These are phyloP conservation scores for Lymantria monacha DNA, from an alignment of 2,888 invertebrate genomes.

Conservation along the genomic window DNA sequence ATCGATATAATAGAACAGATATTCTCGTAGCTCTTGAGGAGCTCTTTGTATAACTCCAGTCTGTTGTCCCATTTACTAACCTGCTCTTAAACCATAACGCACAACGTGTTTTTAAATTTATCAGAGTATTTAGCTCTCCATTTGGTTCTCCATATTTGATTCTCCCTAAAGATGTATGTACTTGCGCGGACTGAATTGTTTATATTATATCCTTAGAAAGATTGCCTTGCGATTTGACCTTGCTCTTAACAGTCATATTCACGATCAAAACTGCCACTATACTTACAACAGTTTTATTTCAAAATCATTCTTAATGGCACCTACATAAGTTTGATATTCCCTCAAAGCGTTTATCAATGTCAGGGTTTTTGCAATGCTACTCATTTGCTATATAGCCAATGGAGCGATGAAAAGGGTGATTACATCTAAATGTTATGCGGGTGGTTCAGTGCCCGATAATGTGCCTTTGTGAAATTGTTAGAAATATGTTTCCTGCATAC, in stretches of 20 bases:
- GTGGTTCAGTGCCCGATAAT: constrained; percentile 10
- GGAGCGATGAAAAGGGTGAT: constrained; percentile 1
- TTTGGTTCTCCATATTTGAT: too few relatives aligned
- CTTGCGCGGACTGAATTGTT: too few relatives aligned
- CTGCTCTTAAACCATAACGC: too few relatives aligned
- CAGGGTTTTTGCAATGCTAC: neutral
- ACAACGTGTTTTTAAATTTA: too few relatives aligned
- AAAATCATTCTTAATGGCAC: neutral
- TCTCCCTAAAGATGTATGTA: too few relatives aligned
- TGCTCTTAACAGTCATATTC: neutral
- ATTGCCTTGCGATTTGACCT: neutral
- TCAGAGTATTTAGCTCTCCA: too few relatives aligned
- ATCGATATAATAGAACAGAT: too few relatives aligned
- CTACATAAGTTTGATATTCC: neutral
- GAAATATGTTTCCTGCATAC: neutral
- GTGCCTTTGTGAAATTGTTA: neutral
- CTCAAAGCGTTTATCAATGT: neutral
- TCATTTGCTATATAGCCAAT: neutral
- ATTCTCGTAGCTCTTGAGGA: too few relatives aligned
- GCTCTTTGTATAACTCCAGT: too few relatives aligned
- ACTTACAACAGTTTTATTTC: neutral
- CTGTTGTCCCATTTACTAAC: too few relatives aligned
- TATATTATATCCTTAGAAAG: neutral
- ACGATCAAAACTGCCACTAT: neutral
- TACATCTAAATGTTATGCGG: constrained; percentile 10